Base-by-base conservation (phyloP, 2,113 vertebrate genomes). In the Hemichromis elongatus region DNA sequence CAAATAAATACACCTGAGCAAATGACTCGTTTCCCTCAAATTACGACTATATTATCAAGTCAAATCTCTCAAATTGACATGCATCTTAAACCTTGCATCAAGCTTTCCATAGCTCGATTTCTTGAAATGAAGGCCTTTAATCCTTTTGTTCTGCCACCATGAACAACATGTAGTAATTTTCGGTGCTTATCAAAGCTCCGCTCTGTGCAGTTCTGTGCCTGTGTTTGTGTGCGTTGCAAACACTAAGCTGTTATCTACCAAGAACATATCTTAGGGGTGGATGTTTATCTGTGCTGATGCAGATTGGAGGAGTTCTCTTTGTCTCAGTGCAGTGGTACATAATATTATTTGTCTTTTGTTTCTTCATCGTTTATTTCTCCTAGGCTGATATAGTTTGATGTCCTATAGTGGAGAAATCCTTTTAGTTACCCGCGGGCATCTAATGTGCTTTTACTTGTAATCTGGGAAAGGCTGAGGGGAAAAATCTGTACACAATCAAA, bases 381-480 rank as follows among this genome's bases (percentile, higher is more conserved):
- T 50, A 80, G 91, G 88, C 90, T 93, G 87, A 93, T 92, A 81
- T 30, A 88, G 92, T 79, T 91, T 89, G 94, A 92, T 93, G 91
- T 92, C 89, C 81, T 84, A 90, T 88, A 87, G 81, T 54, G 37
- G 79, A 92, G 81, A 89, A 92, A 94, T 88, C 88, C 81, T 90
- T 94, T 93, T 90, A 88, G 92, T 93, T 88, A 83, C 89, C 87
- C 87, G 80, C 53, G 35, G 88, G 75, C 87, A 89, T 92, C 91
- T 90, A 90, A 95, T 93, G 93, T 91, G 92, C 87, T 94, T 94
- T 94, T 92, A 93, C 84, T 93, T 93, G 94, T 94, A 94, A 95
- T 94, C 90, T 92, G 90, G 89, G 85, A 94, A 90, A 93, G 91
- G 90, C 79, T 81, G 82, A 83, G 33, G 80, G 40, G 30, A 13